A percentile compares a stretch with the other conserved stretches of the same genome.
phyloP scores from a whole-genome alignment of 35 echinoderm and acorn worm species.

The Patiria miniata region DNA sequence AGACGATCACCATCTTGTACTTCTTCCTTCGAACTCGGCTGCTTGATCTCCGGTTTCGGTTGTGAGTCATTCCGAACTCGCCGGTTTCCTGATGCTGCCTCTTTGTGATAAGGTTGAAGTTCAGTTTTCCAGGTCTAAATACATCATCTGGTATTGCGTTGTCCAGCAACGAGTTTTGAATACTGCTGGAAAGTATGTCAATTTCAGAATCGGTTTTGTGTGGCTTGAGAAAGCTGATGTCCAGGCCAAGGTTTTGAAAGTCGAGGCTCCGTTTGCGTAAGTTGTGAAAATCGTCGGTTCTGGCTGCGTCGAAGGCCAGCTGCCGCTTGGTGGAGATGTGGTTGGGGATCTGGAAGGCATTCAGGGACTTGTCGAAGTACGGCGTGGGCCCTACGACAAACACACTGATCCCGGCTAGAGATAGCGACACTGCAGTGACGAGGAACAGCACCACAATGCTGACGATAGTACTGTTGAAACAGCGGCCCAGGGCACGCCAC shows the following conservation, averaged over 20 bases:
- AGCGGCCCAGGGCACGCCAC: conserved; percentile 19
- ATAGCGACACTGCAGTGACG: conserved; percentile 23
- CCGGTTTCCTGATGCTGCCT: too few species aligned
- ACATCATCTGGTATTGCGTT: background rate
- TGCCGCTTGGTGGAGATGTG: conserved; percentile 65
- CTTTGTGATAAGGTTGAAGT: too few species aligned
- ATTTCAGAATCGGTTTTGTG: background rate
- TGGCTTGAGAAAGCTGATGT: background rate
- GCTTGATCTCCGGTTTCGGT: background rate
- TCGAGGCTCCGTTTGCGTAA: conserved; percentile 6
- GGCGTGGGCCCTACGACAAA: conserved; percentile 68
- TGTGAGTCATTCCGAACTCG: background rate
- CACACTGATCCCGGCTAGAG: conserved; percentile 43
- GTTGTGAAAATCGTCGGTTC: conserved; percentile 35
- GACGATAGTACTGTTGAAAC: conserved; percentile 34
- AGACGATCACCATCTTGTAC: conserved; percentile 76
- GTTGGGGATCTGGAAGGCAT: conserved; percentile 90
- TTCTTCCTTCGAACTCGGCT: background rate
- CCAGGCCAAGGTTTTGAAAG: background rate
- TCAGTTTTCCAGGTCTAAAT: too few species aligned
- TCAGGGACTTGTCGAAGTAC: conserved; percentile 81
- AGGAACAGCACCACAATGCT: conserved; percentile 48
- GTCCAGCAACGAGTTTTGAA: background rate
- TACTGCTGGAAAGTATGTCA: background rate
- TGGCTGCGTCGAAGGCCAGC: conserved; percentile 48